Evolutionary conservation across 2,113 vertebrate genomes (phyloP), one percentile per base, ranked within the genome.

Genomic region (Amazona vittata): DNA sequence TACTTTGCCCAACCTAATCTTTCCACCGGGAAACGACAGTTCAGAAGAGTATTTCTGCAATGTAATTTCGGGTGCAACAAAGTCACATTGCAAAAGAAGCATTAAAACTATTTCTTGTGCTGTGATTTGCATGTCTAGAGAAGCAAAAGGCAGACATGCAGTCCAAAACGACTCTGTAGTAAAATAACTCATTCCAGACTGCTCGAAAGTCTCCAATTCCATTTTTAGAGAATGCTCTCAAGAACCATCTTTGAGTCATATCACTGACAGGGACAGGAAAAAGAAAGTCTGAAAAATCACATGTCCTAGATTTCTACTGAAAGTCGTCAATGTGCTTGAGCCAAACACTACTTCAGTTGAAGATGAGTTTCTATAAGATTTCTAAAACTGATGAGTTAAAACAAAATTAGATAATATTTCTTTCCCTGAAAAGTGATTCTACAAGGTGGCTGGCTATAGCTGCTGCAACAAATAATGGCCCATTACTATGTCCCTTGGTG

Each of bases 61-160:
- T 83, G 68, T 73, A 94, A 96, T 95, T 96, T 96, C 85, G 94
- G 95, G 64, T 97, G 86, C 87, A 87, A 90, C n/a, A 33, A 92
- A 95, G 84, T 79, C 73, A 74, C 75, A 74, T 90, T 65, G 86
- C 14, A 41, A 78, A 96, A 94, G 83, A 82, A 62, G 39, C 76
- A 94, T 52, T 16, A 84, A 96, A 96, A 75, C 26, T 65, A 57
- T 92, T 95, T 92, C 85, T 92, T 49, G 78, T 2, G 2, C 74
- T 55, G 41, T 64, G 74, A 94, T 96, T 93, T 96, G 69, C 89
- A 81, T 75, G 67, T 50, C 63, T 71, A 62, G 76, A 70, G 50
- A 92, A 94, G 67, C 50, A 87, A 90, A 91, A 83, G 39, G 21
- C 24, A 85, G 69, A 15, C 24, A 92, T 2, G 3, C 18, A 79